Percentiles rank a stretch among this genome's conserved stretches.
These are phyloP conservation scores for Cactoblastis cactorum DNA, from an alignment of 2,888 invertebrate species.

Conservation along the genomic window DNA sequence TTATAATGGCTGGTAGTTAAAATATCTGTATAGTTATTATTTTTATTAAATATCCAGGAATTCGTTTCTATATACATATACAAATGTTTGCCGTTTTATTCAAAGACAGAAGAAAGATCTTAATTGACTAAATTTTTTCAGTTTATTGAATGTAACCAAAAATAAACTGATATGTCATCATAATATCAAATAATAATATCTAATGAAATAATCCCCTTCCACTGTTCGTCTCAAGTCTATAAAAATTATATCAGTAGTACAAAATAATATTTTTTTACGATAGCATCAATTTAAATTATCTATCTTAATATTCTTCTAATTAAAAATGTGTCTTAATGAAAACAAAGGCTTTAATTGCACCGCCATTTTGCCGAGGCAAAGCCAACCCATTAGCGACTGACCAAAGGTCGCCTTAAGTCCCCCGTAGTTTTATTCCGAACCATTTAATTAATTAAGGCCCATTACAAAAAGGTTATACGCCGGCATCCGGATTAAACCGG, in stretches of 20 bases:
- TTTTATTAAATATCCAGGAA: too few relatives aligned
- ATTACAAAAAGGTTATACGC: conserved; percentile 25
- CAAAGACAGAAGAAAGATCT: too few relatives aligned
- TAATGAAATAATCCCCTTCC: too few relatives aligned
- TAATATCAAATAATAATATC: too few relatives aligned
- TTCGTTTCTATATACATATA: background rate
- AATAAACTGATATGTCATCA: too few relatives aligned
- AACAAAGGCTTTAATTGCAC: background rate
- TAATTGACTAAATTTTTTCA: too few relatives aligned
- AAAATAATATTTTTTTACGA: too few relatives aligned
- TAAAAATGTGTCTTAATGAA: background rate
- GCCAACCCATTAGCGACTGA: conserved; percentile 10
- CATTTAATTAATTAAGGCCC: conserved; percentile 29
- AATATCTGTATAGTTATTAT: too few relatives aligned
- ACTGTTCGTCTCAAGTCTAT: too few relatives aligned
- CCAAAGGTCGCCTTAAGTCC: conserved; percentile 8
- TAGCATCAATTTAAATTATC: background rate
- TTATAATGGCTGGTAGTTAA: too few relatives aligned
- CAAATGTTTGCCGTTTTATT: background rate
- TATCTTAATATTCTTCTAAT: background rate
- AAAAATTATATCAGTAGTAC: too few relatives aligned
- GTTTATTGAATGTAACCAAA: too few relatives aligned
- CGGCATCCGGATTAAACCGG: conserved; percentile 20
- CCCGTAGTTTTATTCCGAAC: conserved; percentile 27
- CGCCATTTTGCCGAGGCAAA: background rate